These are phyloP conservation scores for Hyalella azteca DNA, from an alignment of 2,888 invertebrate species.

Conservation along the genomic window DNA sequence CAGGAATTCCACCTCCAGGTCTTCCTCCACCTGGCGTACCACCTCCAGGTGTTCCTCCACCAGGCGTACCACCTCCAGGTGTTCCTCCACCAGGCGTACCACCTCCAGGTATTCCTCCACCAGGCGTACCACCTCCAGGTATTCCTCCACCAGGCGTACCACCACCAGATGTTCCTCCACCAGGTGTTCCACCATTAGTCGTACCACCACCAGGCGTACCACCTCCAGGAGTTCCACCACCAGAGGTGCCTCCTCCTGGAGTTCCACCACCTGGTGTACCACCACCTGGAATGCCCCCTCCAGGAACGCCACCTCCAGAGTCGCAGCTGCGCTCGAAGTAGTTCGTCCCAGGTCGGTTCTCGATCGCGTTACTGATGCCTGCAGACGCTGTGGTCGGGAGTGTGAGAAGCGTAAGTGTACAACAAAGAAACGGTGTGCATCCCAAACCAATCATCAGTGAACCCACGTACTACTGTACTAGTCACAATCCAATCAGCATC, in stretches of 20 bases:
- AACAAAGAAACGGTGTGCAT: too few species aligned
- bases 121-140: conserved; percentile 44
- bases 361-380: neutral
- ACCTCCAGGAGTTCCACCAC: conserved; percentile 7
- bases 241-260: neutral
- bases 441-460: too few species aligned
- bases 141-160: conserved; percentile 3
- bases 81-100: conserved; percentile 57
- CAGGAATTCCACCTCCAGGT: neutral
- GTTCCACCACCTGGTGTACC: neutral
- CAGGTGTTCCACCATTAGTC: conserved; percentile 44
- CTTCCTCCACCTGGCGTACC: conserved; percentile 39
- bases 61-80: neutral
- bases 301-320: conserved; percentile 2
- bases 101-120: conserved; percentile 59
- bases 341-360: conserved; percentile 59
- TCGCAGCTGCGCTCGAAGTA: conserved; percentile 62
- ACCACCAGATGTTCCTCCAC: conserved; percentile 50
- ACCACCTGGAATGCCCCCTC: conserved; percentile 21
- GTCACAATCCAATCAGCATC: too few species aligned
- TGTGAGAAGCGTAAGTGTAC: too few species aligned
- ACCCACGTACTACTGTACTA: too few species aligned
- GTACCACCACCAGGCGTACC: conserved; percentile 37
- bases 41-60: conserved; percentile 49
- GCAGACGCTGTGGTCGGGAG: neutral